These are phyloP conservation scores for Dendrolimus kikuchii DNA, from an alignment of 1,140 invertebrate species.

Conservation along the genomic window DNA sequence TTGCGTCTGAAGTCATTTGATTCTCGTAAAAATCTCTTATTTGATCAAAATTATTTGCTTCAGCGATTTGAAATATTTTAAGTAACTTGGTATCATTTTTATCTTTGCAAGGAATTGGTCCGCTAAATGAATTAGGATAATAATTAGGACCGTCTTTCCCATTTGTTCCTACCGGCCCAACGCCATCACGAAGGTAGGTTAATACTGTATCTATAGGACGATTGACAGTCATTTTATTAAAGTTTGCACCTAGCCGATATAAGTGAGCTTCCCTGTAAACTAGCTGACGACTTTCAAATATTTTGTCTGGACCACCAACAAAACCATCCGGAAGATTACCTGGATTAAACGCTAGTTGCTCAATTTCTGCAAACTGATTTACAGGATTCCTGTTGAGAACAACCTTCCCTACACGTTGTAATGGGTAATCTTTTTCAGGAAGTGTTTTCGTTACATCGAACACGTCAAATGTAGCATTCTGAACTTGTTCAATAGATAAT, in stretches of 20 bases:
- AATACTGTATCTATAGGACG: slow-evolving; percentile 74
- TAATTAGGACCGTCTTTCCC: slow-evolving; percentile 90
- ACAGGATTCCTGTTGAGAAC: slow-evolving; percentile 85
- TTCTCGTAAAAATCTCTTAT: slow-evolving; percentile 79
- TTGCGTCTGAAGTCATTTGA: slow-evolving; percentile 79
- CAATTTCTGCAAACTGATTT: slow-evolving; percentile 90
- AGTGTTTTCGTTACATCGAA: slow-evolving; percentile 83
- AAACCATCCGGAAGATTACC: slow-evolving; percentile 89
- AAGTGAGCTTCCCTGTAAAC: slow-evolving; percentile 91
- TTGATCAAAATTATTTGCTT: slow-evolving; percentile 88
- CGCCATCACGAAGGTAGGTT: slow-evolving; percentile 83
- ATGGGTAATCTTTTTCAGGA: slow-evolving; percentile 84
- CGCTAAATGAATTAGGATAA: slow-evolving; percentile 92
- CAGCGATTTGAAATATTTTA: slow-evolving; percentile 62
- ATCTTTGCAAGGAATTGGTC: slow-evolving; percentile 74
- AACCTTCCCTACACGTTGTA: slow-evolving; percentile 87
- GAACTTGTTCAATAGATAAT: slow-evolving; percentile 63
- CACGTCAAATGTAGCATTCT: slow-evolving; percentile 68
- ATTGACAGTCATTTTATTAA: slow-evolving; percentile 90
- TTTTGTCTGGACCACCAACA: slow-evolving; percentile 87
- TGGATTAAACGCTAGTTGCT: slow-evolving; percentile 89
- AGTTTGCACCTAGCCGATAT: slow-evolving; percentile 89
- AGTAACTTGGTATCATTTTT: slow-evolving; percentile 45
- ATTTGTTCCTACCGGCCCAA: slow-evolving; percentile 74
- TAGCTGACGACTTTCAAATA: slow-evolving; percentile 89